phyloP scores from a whole-genome alignment of 2,113 vertebrate genomes.

The Neofelis nebulosa region DNA sequence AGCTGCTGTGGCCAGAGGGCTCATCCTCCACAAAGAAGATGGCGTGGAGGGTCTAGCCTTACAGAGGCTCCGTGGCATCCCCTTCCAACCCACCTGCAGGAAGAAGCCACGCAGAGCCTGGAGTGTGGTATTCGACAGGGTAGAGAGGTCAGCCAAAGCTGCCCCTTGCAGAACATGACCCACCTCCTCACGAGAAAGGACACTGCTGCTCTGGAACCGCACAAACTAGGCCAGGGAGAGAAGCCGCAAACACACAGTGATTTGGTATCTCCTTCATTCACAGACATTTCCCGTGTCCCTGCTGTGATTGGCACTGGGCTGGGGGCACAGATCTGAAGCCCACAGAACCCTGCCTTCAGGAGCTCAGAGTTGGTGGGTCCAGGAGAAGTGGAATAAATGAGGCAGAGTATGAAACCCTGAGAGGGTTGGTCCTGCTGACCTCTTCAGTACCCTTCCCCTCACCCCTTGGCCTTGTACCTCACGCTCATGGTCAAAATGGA shows the following conservation, averaged over 20 bases:
- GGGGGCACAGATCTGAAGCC: background rate
- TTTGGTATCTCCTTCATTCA: background rate
- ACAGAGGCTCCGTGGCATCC: background rate
- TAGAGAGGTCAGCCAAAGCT: conserved; percentile 84
- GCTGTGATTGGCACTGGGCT: background rate
- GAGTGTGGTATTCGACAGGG: conserved; percentile 84
- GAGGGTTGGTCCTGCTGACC: background rate
- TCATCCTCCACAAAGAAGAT: background rate
- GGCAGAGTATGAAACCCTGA: background rate
- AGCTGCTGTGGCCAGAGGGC: background rate
- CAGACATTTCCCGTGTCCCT: background rate
- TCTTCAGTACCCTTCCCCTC: background rate
- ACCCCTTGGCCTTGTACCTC: background rate
- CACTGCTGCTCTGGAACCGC: conserved; percentile 82
- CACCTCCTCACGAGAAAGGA: conserved; percentile 87
- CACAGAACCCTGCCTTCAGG: background rate
- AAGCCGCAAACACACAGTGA: conserved; percentile 44
- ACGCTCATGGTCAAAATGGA: background rate
- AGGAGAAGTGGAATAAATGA: background rate
- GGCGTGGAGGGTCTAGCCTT: background rate
- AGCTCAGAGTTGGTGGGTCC: background rate
- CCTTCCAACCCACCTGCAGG: conserved; percentile 87
- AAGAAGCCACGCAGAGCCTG: conserved; percentile 88
- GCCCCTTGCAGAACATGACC: conserved; percentile 85
- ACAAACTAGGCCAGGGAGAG: conserved; percentile 86